Evolutionary conservation across 37 sponge, comb jelly and placozoan species (phyloP).

Genomic region (Tethya wilhelma): DNA sequence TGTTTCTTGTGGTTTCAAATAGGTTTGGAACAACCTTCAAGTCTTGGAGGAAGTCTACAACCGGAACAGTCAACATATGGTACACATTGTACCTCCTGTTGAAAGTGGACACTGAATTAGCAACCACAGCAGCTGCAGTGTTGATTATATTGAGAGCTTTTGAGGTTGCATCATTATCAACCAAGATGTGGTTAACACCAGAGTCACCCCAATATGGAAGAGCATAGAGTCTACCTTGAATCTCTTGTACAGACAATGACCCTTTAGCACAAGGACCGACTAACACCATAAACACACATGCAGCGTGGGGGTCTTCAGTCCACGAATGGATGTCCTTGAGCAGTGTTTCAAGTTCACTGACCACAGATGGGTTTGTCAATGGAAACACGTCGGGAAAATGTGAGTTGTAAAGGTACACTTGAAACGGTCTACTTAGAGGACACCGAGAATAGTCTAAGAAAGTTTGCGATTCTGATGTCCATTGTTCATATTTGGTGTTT

Average conservation of each 20-base stretch:
- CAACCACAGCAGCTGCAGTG: background rate
- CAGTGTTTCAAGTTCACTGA: background rate
- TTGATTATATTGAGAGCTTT: background rate
- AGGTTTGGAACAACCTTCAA: background rate
- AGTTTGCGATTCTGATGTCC: too few relatives aligned
- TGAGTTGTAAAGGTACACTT: slow-evolving; percentile 28
- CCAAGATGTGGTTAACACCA: slow-evolving; percentile 48
- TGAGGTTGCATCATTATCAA: slow-evolving; percentile 12
- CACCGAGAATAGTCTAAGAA: slow-evolving; percentile 34
- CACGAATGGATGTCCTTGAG: background rate
- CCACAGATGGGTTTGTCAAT: background rate
- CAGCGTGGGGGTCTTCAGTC: slow-evolving; percentile 16
- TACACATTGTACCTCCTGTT: background rate
- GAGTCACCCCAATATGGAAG: slow-evolving; percentile 35
- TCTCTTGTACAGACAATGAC: background rate
- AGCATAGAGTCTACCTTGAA: background rate
- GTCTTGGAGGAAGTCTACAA: background rate
- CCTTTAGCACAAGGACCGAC: background rate
- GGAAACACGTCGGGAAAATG: background rate
- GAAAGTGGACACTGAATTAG: background rate
- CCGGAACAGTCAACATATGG: background rate
- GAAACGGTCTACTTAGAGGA: slow-evolving; percentile 42
- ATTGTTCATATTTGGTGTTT: too few relatives aligned
- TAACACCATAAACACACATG: slow-evolving; percentile 51
- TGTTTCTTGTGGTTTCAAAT: background rate